Base-by-base conservation (phyloP, 2,888 invertebrate species). In the Drosophila robusta region DNA sequence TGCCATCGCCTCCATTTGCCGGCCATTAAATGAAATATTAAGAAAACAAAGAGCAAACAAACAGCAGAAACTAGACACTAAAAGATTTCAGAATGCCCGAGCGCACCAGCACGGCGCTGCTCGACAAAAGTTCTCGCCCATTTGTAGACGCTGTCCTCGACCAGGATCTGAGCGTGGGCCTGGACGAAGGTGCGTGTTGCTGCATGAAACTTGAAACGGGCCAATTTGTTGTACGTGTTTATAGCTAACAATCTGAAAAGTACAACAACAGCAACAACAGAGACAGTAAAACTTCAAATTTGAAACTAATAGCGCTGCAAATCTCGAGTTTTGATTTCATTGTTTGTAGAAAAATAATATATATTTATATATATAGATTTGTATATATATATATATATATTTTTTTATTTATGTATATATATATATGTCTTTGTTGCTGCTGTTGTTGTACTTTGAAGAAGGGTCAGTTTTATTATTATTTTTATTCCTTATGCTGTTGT, bases 151-250 rank as follows among this genome's bases (percentile, higher is more conserved):
- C 32, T 39, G 39, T 38, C 34, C 18, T 36, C 7, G 38, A 16
- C 16, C 32, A 32, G 18, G 11, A 22, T 0, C 24, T 14, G 2
- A 38, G 8, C 46, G 46, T 38, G 5, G 4, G 29, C 12, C 67
- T 44, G 18, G 44, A 38, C 44, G 45, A 68, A 60, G 65, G 68
- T 77, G 68, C 52, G 71, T 41, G 80, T 9, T 22, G 63, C 32
- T 45, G 62, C 52, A 39, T 46, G 74, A 57, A 67, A 72, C 69
- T 79, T 65, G 75, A 71, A 52, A 42, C 74, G 64, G 65, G 65
- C 70, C 79, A 84, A 84, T 81, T 76, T 70, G 67, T 54, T 57
- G 78, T 67, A 84, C 76, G 81, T 80, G 87, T 80, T 87, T 84
- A 80, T 84, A 69, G 78, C 65, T 71, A 65, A 70, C 72, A 79